Evolutionary conservation across 1,140 invertebrate genomes (phyloP).

Genomic region (Sarcophaga bullata): DNA sequence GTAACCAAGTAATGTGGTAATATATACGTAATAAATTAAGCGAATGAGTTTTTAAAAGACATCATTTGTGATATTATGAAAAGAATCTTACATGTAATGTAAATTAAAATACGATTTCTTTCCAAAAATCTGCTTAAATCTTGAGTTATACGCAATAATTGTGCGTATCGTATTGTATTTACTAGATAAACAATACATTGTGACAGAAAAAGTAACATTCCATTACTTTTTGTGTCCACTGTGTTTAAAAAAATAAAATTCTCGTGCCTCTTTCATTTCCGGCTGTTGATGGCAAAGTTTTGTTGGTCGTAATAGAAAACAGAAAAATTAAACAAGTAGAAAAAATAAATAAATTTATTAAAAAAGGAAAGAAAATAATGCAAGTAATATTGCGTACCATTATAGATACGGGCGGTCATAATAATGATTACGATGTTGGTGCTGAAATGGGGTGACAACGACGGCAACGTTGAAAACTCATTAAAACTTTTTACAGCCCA

Average conservation of each 20-base stretch:
- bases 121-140: no score
- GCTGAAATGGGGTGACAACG: neutral
- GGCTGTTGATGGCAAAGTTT: conserved; percentile 30
- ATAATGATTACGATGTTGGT: neutral
- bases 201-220: neutral
- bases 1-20: no score
- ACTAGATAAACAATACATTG: neutral
- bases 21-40: no score
- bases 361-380: conserved; percentile 4
- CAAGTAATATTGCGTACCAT: neutral
- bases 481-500: conserved; percentile 47
- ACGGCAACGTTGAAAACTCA: conserved; percentile 45
- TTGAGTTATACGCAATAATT: no score
- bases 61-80: no score
- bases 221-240: neutral
- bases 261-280: conserved; percentile 30
- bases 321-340: conserved; percentile 7
- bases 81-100: no score
- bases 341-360: conserved; percentile 29
- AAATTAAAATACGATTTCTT: no score
- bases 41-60: no score
- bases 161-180: no score
- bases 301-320: conserved; percentile 28
- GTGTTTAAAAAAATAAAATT: neutral
- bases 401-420: conserved; percentile 21